phyloP scores from a whole-genome alignment of 1,140 invertebrate species.

The Dolichoris vasculosae region DNA sequence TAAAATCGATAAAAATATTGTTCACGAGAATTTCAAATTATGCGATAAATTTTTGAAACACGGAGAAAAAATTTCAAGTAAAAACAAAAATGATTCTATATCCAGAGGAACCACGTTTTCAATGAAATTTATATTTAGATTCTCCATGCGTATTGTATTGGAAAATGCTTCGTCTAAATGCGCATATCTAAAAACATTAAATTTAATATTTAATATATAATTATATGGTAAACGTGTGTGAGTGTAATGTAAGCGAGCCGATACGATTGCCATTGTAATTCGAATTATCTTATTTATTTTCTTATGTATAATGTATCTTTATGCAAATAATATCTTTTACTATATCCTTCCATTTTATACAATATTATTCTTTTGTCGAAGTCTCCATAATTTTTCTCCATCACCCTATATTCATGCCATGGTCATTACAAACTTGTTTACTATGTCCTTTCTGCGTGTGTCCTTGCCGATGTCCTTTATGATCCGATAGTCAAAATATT shows the following conservation, averaged over 20 bases:
- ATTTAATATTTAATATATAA: no score
- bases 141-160: no score
- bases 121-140: no score
- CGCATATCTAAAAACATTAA: no score
- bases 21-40: no score
- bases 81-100: no score
- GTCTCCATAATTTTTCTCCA: neutral
- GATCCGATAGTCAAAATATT: neutral
- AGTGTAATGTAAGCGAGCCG: neutral
- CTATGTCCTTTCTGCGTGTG: neutral
- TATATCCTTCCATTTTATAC: neutral
- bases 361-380: neutral
- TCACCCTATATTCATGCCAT: constrained; percentile 22
- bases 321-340: neutral
- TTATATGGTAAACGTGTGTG: no score
- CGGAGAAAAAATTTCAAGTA: no score
- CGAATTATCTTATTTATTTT: neutral
- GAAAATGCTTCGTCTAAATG: no score
- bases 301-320: neutral
- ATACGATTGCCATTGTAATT: neutral
- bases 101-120: no score
- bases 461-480: neutral
- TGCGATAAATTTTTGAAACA: no score
- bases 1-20: no score
- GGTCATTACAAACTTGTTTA: constrained; percentile 12